Conservation (phyloP, 2,888 invertebrate species). For the Alcis repandata region DNA sequence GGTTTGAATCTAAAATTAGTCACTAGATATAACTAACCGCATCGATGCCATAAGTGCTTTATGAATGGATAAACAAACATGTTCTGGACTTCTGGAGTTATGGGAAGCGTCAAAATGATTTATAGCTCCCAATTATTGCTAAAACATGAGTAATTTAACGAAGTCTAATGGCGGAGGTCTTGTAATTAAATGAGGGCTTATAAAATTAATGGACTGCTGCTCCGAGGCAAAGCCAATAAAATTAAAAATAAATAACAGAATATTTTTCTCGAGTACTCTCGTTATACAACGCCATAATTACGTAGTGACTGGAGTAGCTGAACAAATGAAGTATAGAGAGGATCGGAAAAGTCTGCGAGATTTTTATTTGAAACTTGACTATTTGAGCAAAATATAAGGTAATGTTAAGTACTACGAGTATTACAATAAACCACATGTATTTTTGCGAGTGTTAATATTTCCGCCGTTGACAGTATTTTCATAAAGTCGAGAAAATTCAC, state of each 20-base stretch:
- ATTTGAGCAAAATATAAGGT: background rate
- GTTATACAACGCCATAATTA: slow-evolving; percentile 41
- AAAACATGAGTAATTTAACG: slow-evolving; percentile 22
- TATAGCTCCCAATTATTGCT: slow-evolving; percentile 20
- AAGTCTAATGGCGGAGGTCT: slow-evolving; percentile 20
- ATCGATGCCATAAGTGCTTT: slow-evolving; percentile 14
- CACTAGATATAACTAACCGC: slow-evolving; percentile 4
- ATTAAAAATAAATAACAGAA: slow-evolving; percentile 28
- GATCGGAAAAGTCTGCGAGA: too few species aligned
- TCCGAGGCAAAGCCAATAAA: slow-evolving; percentile 17
- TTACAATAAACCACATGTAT: too few species aligned
- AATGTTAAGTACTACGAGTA: too few species aligned
- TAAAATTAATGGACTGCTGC: slow-evolving; percentile 25
- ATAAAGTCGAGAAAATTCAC: too few species aligned
- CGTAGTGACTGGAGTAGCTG: background rate
- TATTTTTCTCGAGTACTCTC: slow-evolving; percentile 36
- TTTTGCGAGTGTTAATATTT: too few species aligned
- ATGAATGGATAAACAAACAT: slow-evolving; percentile 23
- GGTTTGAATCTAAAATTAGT: background rate
- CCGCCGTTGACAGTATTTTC: background rate
- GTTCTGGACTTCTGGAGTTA: slow-evolving; percentile 8
- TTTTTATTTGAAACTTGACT: background rate
- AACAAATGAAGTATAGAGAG: background rate
- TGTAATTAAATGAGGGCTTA: slow-evolving; percentile 25
- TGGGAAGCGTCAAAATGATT: slow-evolving; percentile 29